Evolutionary conservation across 2,113 vertebrate species (phyloP).

Genomic region (Indicator indicator): DNA sequence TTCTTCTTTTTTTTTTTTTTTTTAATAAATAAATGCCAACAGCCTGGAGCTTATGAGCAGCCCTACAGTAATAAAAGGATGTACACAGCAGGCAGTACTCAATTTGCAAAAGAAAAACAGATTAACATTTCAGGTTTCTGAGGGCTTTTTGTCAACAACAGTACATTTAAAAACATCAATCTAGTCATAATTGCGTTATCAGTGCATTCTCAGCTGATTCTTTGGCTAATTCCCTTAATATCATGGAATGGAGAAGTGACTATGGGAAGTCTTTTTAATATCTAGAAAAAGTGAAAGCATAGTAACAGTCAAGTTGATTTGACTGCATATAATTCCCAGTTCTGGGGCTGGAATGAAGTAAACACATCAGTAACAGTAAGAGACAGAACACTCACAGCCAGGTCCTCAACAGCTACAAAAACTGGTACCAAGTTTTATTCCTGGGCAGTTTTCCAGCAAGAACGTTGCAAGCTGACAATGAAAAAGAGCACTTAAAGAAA

Average conservation of each 20-base stretch:
- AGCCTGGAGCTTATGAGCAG: constrained; percentile 54
- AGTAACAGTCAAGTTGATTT: background rate
- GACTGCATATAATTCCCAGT: background rate
- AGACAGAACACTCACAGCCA: background rate
- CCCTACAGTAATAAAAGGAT: constrained; percentile 64
- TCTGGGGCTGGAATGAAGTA: background rate
- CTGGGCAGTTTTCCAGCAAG: background rate
- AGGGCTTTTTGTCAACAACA: constrained; percentile 70
- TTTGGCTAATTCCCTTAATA: constrained; percentile 35
- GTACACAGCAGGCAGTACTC: constrained; percentile 66
- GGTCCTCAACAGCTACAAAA: background rate
- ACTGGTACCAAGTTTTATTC: background rate
- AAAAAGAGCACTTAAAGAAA: background rate
- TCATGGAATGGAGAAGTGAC: background rate
- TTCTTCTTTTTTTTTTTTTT: background rate
- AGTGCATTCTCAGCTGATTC: constrained; percentile 8
- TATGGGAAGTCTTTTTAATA: background rate
- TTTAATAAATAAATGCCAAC: constrained; percentile 65
- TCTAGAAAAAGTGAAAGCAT: background rate
- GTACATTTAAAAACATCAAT: constrained; percentile 64
- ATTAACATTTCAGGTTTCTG: constrained; percentile 70
- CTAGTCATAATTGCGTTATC: constrained; percentile 66
- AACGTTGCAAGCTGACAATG: background rate
- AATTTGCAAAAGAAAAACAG: constrained; percentile 71
- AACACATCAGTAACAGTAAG: background rate